Evolutionary conservation across 1,140 invertebrate species (phyloP).

Genomic region (Macrotrachela quadricornifera): DNA sequence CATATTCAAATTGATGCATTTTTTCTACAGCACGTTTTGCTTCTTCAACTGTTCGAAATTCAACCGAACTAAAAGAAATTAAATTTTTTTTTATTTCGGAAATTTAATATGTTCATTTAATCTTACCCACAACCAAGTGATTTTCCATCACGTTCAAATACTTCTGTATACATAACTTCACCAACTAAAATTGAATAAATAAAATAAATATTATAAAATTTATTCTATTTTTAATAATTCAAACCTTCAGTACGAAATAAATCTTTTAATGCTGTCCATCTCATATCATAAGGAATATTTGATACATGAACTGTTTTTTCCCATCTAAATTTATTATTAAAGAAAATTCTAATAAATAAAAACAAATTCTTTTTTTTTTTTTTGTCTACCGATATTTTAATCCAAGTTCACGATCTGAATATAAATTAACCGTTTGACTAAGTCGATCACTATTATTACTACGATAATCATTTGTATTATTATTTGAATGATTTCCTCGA

Average conservation of each 20-base stretch:
- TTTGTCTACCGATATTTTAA: no score
- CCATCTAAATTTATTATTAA: neutral
- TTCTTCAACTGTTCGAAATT: constrained; percentile 63
- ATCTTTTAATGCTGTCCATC: constrained; percentile 91
- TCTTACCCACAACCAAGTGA: constrained; percentile 60
- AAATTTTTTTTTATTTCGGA: neutral
- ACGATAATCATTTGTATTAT: no score
- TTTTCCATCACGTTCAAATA: constrained; percentile 81
- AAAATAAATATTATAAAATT: neutral
- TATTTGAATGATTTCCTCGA: no score
- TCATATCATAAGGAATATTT: constrained; percentile 87
- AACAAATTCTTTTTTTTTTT: no score
- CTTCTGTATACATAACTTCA: constrained; percentile 81
- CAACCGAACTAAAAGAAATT: constrained; percentile 39
- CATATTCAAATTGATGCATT: constrained; percentile 82
- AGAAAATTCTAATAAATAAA: no score
- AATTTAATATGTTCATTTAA: neutral
- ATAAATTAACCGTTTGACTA: no score
- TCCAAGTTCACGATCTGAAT: no score
- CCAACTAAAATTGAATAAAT: constrained; percentile 10
- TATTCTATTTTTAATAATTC: neutral
- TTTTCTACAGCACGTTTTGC: constrained; percentile 77
- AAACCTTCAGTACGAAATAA: constrained; percentile 48
- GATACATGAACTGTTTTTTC: constrained; percentile 51
- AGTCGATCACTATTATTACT: no score